Conservation (phyloP, 1,140 invertebrate species). For the Platorchestia sp. region DNA sequence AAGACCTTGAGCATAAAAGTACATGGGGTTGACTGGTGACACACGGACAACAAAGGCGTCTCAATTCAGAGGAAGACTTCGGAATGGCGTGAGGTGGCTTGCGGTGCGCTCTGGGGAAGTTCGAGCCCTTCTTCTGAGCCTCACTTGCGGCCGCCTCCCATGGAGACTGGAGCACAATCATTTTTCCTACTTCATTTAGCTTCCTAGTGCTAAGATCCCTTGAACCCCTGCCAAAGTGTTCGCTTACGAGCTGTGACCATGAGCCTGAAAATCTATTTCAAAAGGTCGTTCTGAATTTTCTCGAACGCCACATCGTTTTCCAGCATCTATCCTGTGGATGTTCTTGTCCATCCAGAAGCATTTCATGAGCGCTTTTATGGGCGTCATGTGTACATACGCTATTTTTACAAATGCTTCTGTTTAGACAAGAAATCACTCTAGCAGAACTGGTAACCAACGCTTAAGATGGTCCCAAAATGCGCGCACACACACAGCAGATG, state of each 20-base stretch:
- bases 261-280: not conserved
- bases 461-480: conserved; percentile 23
- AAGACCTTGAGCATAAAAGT: not conserved
- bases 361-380: not conserved
- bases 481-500: not conserved
- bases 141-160: not conserved
- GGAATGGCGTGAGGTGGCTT: not conserved
- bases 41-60: not conserved
- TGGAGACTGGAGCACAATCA: conserved; percentile 14
- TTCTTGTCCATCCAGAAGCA: not conserved
- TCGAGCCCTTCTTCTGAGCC: conserved; percentile 33
- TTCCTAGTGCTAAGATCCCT: conserved; percentile 10
- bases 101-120: not conserved
- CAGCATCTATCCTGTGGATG: not conserved
- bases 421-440: not conserved
- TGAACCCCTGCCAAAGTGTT: conserved; percentile 20
- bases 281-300: not conserved
- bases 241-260: not conserved
- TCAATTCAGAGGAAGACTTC: not conserved
- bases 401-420: not conserved
- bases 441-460: not conserved
- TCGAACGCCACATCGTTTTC: not conserved
- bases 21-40: not conserved
- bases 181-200: not conserved
- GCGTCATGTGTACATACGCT: not conserved